Conservation (phyloP, 2,888 invertebrate species). For the Prenolepis imparis region DNA sequence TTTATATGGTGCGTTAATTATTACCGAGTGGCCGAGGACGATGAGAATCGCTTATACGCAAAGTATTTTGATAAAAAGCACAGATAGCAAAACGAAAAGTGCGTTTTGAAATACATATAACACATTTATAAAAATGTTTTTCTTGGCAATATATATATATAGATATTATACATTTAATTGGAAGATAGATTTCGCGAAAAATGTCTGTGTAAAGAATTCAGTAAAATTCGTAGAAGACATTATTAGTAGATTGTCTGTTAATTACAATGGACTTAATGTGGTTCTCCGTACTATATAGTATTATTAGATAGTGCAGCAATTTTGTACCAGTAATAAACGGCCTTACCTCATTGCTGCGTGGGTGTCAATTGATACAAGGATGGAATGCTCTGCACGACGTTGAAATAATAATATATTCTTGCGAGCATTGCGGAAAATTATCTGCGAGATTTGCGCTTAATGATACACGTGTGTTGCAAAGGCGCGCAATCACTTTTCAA, state of each 20-base stretch:
- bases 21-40: not conserved
- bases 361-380: slow-evolving; percentile 43
- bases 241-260: slow-evolving; percentile 16
- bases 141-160: not conserved
- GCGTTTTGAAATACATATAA: not conserved
- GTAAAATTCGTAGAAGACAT: not conserved
- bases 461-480: not conserved
- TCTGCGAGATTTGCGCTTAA: slow-evolving; percentile 8
- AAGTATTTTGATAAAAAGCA: not conserved
- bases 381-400: slow-evolving; percentile 10
- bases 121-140: not conserved
- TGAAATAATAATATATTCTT: slow-evolving; percentile 53
- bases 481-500: slow-evolving; percentile 27
- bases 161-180: not conserved
- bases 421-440: slow-evolving; percentile 25
- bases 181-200: not conserved
- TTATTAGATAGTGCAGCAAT: slow-evolving; percentile 30
- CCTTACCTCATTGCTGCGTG: slow-evolving; percentile 42
- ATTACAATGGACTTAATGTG: slow-evolving; percentile 18
- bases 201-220: not conserved
- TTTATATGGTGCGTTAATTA: not conserved
- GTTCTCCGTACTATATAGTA: not conserved
- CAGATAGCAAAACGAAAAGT: not conserved
- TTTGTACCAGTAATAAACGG: slow-evolving; percentile 34
- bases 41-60: not conserved